Evolutionary conservation across 1,140 invertebrate species (phyloP), one percentile per base, ranked within the genome.

Genomic region (Drosophila pseudoobscura): DNA sequence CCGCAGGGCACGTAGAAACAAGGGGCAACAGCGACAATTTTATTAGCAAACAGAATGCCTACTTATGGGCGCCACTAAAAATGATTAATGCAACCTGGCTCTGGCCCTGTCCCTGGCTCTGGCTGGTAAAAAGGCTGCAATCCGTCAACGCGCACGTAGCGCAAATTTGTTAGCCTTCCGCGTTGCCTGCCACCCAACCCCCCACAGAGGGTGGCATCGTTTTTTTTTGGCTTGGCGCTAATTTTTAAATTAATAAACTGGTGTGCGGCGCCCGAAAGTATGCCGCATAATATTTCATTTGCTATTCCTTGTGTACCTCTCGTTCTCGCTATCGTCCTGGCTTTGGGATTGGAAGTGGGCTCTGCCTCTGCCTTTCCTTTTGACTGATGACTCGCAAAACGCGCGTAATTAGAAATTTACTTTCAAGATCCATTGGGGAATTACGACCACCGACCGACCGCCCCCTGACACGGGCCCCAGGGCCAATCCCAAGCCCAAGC

Each of bases 321-420:
- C 46, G 31, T 7, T 13, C 13, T 31, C 35, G 20, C 24, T 26
- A 5, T 26, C 3, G 1, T 39, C 6, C 8, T 22, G 15, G 29
- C 13, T 53, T 53, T 22, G 9, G 13, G 15, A 13, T 39, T 39
- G 35, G 35, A 0, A 35, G 3, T 35, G 31, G 8, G 31, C 31
- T 35, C 31, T 35, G 29, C 17, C 8, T n/a, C 39, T 44, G 11
- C 66, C 61, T 49, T 62, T 75, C 71, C 75, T 76, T 87, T 87
- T 87, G 83, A 87, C 83, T 88, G 83, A 87, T 87, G 83, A 87
- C 83, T 87, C 71, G 83, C 75, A 87, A 87, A 87, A 87, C 66
- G 83, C 83, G 83, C 83, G 83, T 87, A 87, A 87, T 87, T 87
- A 87, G 83, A 87, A 87, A 87, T 87, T 87, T 87, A 87, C 83